Conservation (phyloP, 2,113 vertebrate genomes). For the Hirundichthys speculiger region DNA sequence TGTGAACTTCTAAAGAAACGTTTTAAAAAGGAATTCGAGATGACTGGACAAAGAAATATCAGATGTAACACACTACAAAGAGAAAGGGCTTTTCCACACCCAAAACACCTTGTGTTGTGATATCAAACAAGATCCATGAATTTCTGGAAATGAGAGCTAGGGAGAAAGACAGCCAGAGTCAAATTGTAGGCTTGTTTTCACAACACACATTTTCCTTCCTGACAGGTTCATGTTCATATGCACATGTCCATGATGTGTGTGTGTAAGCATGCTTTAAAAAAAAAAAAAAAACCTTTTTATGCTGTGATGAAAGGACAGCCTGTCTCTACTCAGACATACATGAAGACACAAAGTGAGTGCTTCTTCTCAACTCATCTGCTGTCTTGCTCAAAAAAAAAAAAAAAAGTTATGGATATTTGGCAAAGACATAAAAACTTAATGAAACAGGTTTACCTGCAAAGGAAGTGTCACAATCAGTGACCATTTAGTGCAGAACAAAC, state of each 20-base stretch:
- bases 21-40: conserved; percentile 16
- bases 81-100: conserved; percentile 26
- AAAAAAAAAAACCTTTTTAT: conserved; percentile 65
- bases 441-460: background rate
- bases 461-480: background rate
- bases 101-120: conserved; percentile 56
- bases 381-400: background rate
- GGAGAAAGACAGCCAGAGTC: conserved; percentile 17
- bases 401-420: background rate
- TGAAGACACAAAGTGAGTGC: conserved; percentile 26
- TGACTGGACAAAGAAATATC: conserved; percentile 24
- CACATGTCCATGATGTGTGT: conserved; percentile 40
- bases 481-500: conserved; percentile 4
- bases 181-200: conserved; percentile 56
- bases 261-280: conserved; percentile 51
- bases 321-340: conserved; percentile 34
- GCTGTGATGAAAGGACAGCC: conserved; percentile 23
- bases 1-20: conserved; percentile 1
- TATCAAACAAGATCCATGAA: conserved; percentile 61
- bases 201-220: conserved; percentile 64
- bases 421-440: conserved; percentile 11
- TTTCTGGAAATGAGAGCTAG: conserved; percentile 47
- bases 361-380: conserved; percentile 9
- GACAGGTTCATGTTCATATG: conserved; percentile 41
- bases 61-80: conserved; percentile 33